phyloP scores from a whole-genome alignment of 2,888 invertebrate genomes.

The Arge pagana region DNA sequence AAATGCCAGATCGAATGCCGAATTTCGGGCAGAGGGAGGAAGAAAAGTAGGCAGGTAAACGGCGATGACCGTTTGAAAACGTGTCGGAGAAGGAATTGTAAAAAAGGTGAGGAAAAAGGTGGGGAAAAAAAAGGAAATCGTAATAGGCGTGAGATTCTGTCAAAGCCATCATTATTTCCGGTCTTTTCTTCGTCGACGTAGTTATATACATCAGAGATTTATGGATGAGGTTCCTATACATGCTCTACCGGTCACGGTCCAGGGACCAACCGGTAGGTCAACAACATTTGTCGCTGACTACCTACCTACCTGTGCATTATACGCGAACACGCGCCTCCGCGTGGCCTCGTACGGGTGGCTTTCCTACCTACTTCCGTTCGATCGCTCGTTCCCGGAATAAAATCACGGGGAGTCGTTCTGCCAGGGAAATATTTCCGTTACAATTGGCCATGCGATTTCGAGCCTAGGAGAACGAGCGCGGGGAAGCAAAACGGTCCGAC shows the following conservation, averaged over 20 bases:
- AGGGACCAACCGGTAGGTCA: slow-evolving; percentile 20
- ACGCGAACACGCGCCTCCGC: background rate
- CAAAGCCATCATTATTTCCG: slow-evolving; percentile 11
- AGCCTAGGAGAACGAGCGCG: background rate
- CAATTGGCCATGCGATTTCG: slow-evolving; percentile 5
- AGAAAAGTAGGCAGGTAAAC: too few relatives aligned
- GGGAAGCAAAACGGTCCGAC: background rate
- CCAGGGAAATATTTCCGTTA: background rate
- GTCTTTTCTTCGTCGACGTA: slow-evolving; percentile 3
- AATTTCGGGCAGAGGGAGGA: too few relatives aligned
- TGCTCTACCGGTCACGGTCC: slow-evolving; percentile 18
- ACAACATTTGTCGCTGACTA: slow-evolving; percentile 18
- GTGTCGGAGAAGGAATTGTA: too few relatives aligned
- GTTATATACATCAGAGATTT: slow-evolving; percentile 6
- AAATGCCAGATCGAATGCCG: too few relatives aligned
- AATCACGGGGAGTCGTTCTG: background rate
- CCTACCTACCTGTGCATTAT: background rate
- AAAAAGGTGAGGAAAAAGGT: too few relatives aligned
- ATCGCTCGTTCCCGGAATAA: background rate
- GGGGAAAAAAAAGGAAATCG: background rate
- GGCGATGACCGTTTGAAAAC: too few relatives aligned
- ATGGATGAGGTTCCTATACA: slow-evolving; percentile 11
- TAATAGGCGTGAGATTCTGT: slow-evolving; percentile 6
- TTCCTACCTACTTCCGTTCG: background rate
- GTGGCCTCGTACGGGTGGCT: background rate